phyloP scores from a whole-genome alignment of 2,113 vertebrate genomes.

The Oreochromis aureus region DNA sequence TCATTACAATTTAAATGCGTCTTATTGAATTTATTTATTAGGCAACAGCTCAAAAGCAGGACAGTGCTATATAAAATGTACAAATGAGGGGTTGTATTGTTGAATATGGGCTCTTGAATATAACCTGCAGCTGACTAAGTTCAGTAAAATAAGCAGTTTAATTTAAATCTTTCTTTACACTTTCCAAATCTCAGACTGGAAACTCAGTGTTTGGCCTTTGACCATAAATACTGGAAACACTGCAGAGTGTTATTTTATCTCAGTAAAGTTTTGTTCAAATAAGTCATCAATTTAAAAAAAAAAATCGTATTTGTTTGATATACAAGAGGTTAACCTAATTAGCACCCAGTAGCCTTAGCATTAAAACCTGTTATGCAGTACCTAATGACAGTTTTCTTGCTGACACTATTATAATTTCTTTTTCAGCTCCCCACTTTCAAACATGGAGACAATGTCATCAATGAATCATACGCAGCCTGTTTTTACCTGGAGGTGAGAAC shows the following conservation, averaged over 20 bases:
- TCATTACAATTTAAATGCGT: too few species aligned
- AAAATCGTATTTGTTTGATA: not conserved
- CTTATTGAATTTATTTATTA: not conserved
- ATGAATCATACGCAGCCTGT: slow-evolving; percentile 71
- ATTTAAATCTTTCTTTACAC: rapidly evolving
- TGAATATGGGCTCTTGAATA: rapidly evolving
- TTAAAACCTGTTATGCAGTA: not conserved
- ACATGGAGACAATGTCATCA: slow-evolving; percentile 64
- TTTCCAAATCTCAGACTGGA: not conserved
- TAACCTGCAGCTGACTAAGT: not conserved
- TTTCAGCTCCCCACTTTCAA: slow-evolving; percentile 60
- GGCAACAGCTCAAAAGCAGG: rapidly evolving
- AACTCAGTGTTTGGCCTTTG: not conserved
- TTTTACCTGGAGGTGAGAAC: slow-evolving; percentile 74
- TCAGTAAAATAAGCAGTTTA: rapidly evolving
- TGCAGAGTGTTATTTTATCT: not conserved
- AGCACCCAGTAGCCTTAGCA: not conserved
- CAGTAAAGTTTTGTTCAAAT: not conserved
- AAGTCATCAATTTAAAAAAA: not conserved
- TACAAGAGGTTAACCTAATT: rapidly evolving
- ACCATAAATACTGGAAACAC: rapidly evolving
- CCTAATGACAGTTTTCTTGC: not conserved
- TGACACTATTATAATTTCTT: not conserved
- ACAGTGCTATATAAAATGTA: rapidly evolving
- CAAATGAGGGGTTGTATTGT: not conserved